Evolutionary conservation across 2,888 invertebrate species (phyloP), one percentile per base, ranked within the genome.

Genomic region (Drosophila kanekoi): DNA sequence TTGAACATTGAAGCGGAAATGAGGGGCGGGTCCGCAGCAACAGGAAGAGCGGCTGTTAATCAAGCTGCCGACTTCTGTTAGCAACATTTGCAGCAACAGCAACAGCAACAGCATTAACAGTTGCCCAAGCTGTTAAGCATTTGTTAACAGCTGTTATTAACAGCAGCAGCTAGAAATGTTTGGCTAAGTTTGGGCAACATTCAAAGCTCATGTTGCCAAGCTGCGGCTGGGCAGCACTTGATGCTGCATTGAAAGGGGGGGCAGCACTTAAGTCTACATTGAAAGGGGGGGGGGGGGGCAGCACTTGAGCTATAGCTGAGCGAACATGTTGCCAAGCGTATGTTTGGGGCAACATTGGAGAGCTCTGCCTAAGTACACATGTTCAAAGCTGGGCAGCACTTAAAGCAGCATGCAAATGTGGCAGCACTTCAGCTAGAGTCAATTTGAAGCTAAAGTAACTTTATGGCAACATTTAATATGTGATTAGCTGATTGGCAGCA

Each of bases 31-130:
- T 40, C 73, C 32, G 35, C 20, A 9, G 28, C 47, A 72, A 72
- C 73, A 73, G 73, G 73, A 73, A 73, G 78, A 72, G 54, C 72
- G 44, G 48, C 72, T 56, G 77, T 65, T 77, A 72, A 65, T 41
- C 56, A 66, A 67, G 47, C 48, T n/a, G 13, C 45, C 8, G 9
- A 28, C 35, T 47, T 41, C 33, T 69, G 41, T 43, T 68, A 43
- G 57, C 45, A 23, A 33, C 59, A 61, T 16, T 14, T 4, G n/a
- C 14, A 48, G 59, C 69, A 49, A n/a, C 59, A 44, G 47, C 53
- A 37, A 18, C 33, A n/a, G 16, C 32, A 53, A 20, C 32, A 37
- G 11, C 35, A 35, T 44, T 44, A 37, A 3, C 56, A 47, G 49
- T 60, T 68, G 69, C 41, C 37, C 20, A 49, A 37, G 18, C 6